These are phyloP conservation scores for Psittacara wagleri DNA, from an alignment of 2,113 vertebrate genomes.

Conservation along the genomic window DNA sequence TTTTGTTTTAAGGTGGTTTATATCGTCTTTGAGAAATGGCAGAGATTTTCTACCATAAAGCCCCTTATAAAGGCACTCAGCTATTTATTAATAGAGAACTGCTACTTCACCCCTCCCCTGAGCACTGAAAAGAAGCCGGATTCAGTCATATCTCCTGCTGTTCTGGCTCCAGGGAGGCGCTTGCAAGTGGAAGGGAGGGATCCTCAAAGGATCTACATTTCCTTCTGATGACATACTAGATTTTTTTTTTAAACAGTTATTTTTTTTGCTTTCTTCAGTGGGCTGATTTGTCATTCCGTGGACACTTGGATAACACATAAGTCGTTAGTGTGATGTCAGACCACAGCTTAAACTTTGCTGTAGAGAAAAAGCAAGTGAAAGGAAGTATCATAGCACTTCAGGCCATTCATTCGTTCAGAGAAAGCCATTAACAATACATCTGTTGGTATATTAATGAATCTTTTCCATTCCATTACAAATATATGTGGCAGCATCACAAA, in stretches of 20 bases:
- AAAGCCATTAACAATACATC: background rate
- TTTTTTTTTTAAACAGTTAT: background rate
- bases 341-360: background rate
- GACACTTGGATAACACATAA: background rate
- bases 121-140: background rate
- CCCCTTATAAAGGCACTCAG: background rate
- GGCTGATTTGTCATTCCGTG: background rate
- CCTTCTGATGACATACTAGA: background rate
- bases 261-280: background rate
- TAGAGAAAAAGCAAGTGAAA: background rate
- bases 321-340: background rate
- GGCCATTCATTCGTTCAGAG: background rate
- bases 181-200: background rate
- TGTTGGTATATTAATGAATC: background rate
- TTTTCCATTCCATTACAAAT: background rate
- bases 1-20: background rate
- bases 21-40: background rate
- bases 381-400: background rate
- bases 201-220: background rate
- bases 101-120: background rate
- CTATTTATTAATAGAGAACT: background rate
- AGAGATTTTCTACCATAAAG: background rate
- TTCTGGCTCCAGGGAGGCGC: background rate
- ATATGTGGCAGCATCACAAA: background rate
- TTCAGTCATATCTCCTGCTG: background rate